Base-by-base conservation (phyloP, 2,888 invertebrate species). In the Drosophila tripunctata region DNA sequence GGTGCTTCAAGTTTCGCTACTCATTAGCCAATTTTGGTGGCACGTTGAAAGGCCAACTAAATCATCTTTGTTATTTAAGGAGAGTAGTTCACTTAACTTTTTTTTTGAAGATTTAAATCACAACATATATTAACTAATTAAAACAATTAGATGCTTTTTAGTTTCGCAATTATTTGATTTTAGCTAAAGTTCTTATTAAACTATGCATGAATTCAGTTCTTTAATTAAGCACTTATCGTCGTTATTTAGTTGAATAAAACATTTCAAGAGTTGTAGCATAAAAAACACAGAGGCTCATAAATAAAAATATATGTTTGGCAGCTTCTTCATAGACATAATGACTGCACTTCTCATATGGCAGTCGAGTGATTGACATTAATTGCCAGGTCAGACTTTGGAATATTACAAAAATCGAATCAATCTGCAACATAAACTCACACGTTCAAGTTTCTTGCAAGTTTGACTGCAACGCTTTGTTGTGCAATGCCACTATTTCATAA, bases 331-430 rank as follows among this genome's bases (percentile, higher is more conserved):
- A 2, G 17, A 12, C 6, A 7, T 44, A 30, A 45, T 30, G 44
- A 43, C 36, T 43, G 15, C 15, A 22, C 10, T 24, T 24, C 43
- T 56, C 55, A 47, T 40, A 41, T 78, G 68, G 62, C 14, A 51
- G 45, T 67, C 10, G 60, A 50, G 62, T 83, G 86, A 82, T 82
- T 82, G 86, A 86, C 86, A 86, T 83, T 83, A 83, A 83, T 83
- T 82, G 82, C 74, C 80, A 74, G 65, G 45, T 63, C 67, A 63
- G 43, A 24, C 33, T 35, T 33, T 10, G 15, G 14, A 41, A 43
- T 24, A 43, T 24, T 24, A 43, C 24, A 43, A 10, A 43, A 27
- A 43, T 40, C 44, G 33, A 43, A n/a, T 10, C 19, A 41, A 45
- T 27, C 10, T 45, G 36, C 31, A 47, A 43, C 40, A 33, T 22